Percentiles rank a stretch among this genome's conserved stretches.
phyloP scores from a whole-genome alignment of 2,888 invertebrate genomes.

The Phlogophora meticulosa region DNA sequence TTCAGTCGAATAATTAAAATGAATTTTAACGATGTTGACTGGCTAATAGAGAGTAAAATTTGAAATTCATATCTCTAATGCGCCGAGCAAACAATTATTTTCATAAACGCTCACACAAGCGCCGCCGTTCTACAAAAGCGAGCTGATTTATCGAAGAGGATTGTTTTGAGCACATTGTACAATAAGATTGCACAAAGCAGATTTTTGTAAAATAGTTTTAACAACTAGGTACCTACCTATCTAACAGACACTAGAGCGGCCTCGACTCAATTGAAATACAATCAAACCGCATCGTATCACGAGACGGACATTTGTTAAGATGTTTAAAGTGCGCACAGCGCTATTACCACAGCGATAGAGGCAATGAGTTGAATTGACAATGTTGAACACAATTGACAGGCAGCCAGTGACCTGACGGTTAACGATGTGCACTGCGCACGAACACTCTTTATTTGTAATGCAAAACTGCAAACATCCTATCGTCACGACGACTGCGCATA shows the following conservation, averaged over 20 bases:
- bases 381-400: conserved; percentile 75
- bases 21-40: conserved; percentile 42
- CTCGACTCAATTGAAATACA: conserved; percentile 78
- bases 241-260: conserved; percentile 66
- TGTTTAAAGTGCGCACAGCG: conserved; percentile 68
- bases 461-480: conserved; percentile 83
- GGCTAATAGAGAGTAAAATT: conserved; percentile 43
- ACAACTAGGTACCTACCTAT: conserved; percentile 55
- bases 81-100: conserved; percentile 21
- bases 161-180: conserved; percentile 50
- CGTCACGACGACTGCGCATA: conserved; percentile 70
- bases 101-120: conserved; percentile 9
- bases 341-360: conserved; percentile 72
- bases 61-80: conserved; percentile 48
- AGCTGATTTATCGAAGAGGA: conserved; percentile 53
- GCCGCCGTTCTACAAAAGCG: conserved; percentile 37
- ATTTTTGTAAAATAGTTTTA: conserved; percentile 70
- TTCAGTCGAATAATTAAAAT: conserved; percentile 44
- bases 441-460: conserved; percentile 83
- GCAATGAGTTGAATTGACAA: conserved; percentile 79
- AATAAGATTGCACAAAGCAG: conserved; percentile 61
- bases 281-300: conserved; percentile 71
- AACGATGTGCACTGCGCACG: conserved; percentile 73
- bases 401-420: conserved; percentile 74
- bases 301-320: conserved; percentile 67